phyloP scores from a whole-genome alignment of 2,888 invertebrate species.

The Himalopsyche anomala region DNA sequence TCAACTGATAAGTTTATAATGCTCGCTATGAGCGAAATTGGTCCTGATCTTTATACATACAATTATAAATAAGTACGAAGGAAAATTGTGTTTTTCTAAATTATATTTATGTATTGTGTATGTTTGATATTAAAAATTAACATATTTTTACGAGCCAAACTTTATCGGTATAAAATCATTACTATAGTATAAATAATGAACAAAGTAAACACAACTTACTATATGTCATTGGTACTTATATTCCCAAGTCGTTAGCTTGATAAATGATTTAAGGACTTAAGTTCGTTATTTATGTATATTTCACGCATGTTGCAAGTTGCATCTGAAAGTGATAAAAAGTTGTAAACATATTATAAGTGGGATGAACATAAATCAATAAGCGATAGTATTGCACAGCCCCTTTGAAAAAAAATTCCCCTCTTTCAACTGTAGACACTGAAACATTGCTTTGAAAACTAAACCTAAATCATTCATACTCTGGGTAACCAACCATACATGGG shows the following conservation, averaged over 20 bases:
- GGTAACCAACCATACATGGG: neutral
- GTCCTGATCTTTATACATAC: too few species aligned
- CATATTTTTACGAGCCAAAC: too few species aligned
- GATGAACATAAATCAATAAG: conserved; percentile 4
- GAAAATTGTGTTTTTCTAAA: too few species aligned
- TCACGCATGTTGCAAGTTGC: conserved; percentile 24
- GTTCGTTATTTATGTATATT: neutral
- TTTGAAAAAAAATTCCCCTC: conserved; percentile 8
- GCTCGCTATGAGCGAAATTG: too few species aligned
- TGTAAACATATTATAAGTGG: neutral
- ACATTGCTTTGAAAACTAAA: conserved; percentile 16
- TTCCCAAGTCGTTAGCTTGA: neutral
- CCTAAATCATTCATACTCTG: neutral
- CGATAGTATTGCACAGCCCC: neutral
- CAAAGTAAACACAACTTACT: too few species aligned
- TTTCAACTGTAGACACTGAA: neutral
- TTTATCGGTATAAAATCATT: too few species aligned
- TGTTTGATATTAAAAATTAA: too few species aligned
- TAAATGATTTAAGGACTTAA: neutral
- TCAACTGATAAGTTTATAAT: too few species aligned
- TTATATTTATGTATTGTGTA: too few species aligned
- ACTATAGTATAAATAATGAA: too few species aligned
- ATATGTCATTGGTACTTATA: too few species aligned
- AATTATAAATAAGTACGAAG: too few species aligned
- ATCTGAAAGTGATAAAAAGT: neutral